Evolutionary conservation across 2,113 vertebrate genomes (phyloP), one percentile per base, ranked within the genome.

Genomic region (Poeciliopsis occidentalis): DNA sequence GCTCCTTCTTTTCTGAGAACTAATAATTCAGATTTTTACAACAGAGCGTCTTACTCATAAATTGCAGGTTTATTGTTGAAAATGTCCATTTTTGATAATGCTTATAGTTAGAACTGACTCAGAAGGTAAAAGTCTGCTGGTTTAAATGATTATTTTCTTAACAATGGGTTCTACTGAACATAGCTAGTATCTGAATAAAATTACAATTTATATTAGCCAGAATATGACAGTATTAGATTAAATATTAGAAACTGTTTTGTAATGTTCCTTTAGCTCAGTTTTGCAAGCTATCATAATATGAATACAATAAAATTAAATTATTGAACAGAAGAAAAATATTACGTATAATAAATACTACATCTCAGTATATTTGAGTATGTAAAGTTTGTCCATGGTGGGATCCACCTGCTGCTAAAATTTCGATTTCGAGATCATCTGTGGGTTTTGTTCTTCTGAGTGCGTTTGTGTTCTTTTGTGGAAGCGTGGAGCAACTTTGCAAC

Each of bases 341-440:
- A n/a, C 24, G 3, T 10, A 10, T n/a, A 57, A 57, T 24, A 57
- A 24, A 57, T 57, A 11, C 8, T n/a, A 57, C 51, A 57, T 57
- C 10, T 24, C 24, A 57, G 24, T 3, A 57, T 57, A 24, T n/a
- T n/a, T 57, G 19, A 24, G 19, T 5, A 51, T 19, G 44, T 19
- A 51, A 17, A 57, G 5, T 54, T 24, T 57, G 24, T 11, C n/a
- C 51, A n/a, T 8, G 30, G 15, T 19, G 31, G 26, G 15, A 63
- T 31, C 51, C 63, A 15, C 26, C 0, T 8, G 70, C 27, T 75
- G 77, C 60, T 64, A 13, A 78, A 69, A 78, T 71, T 47, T 32
- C 78, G 31, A 31, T 66, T 70, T 67, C 0, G 17, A 71, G n/a
- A 66, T 51, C 62, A 60, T 79, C 71, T 77, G 63, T 64, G 34